Percentiles rank a stretch among this genome's conserved stretches.
phyloP scores from a whole-genome alignment of 2,888 invertebrate genomes.

The Deilephila porcellus region DNA sequence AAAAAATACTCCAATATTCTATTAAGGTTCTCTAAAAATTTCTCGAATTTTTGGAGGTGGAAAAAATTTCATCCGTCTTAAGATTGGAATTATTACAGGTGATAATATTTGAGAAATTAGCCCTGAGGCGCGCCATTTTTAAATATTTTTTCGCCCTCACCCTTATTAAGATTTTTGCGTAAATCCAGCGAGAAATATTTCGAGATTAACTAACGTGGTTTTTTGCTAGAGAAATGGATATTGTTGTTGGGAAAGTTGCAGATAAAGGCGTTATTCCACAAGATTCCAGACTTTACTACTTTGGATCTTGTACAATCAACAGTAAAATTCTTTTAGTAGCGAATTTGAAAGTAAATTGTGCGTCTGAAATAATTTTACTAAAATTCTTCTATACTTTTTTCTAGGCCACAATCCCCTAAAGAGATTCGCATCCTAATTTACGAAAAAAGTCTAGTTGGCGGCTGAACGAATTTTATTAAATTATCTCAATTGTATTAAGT shows the following conservation, averaged over 20 bases:
- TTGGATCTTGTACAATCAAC: no score
- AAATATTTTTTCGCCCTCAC: not conserved
- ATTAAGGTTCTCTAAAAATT: not conserved
- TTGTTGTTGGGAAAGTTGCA: not conserved
- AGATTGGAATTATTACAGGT: conserved; percentile 25
- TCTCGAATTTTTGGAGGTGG: not conserved
- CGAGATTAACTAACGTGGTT: not conserved
- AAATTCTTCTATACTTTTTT: no score
- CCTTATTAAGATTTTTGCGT: conserved; percentile 12
- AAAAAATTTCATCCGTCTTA: conserved; percentile 20
- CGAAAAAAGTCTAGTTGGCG: no score
- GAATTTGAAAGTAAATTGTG: no score
- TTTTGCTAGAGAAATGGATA: not conserved
- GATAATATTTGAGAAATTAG: conserved; percentile 24
- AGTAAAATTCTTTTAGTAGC: no score
- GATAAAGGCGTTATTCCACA: not conserved
- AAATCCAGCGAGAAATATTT: not conserved
- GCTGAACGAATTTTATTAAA: no score
- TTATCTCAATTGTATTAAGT: no score
- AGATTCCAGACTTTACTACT: no score
- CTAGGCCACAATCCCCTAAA: no score
- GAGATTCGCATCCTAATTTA: no score
- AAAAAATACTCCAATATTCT: conserved; percentile 1
- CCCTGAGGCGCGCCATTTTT: conserved; percentile 12
- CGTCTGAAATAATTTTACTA: no score